Conservation (phyloP, 2,113 vertebrate species). For the Microcebus tavaratra region DNA sequence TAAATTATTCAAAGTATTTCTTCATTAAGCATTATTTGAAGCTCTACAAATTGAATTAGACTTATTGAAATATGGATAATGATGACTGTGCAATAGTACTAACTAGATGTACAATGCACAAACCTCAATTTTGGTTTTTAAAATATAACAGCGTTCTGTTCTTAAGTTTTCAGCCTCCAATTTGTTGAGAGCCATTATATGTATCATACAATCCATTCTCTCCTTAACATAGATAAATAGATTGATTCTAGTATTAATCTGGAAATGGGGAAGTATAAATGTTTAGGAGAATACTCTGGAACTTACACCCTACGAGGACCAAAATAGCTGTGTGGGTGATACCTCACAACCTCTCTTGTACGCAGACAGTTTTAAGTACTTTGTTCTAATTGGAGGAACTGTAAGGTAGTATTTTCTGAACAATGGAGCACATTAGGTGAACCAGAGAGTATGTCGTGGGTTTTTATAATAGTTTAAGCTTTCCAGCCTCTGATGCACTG, state of each 20-base stretch:
- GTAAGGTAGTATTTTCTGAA: neutral
- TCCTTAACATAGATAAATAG: neutral
- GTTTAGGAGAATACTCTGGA: neutral
- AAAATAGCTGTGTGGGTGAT: neutral
- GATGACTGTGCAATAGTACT: neutral
- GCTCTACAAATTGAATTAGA: neutral
- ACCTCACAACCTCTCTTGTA: neutral
- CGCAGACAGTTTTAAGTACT: neutral
- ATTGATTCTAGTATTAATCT: neutral
- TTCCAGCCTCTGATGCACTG: neutral
- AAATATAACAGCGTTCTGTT: neutral
- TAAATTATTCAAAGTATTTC: neutral
- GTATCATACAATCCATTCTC: neutral
- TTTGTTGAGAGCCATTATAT: neutral
- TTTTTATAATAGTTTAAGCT: neutral
- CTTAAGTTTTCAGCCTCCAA: neutral
- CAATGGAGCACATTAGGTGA: neutral
- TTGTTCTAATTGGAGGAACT: neutral
- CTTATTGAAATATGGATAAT: neutral
- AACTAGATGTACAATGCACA: neutral
- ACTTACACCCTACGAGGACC: neutral
- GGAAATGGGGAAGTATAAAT: neutral
- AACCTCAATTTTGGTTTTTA: neutral
- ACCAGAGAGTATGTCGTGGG: neutral
- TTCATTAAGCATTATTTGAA: neutral